Evolutionary conservation across 2,888 invertebrate genomes (phyloP), one percentile per base, ranked within the genome.

Genomic region (Caenorhabditis sp.): DNA sequence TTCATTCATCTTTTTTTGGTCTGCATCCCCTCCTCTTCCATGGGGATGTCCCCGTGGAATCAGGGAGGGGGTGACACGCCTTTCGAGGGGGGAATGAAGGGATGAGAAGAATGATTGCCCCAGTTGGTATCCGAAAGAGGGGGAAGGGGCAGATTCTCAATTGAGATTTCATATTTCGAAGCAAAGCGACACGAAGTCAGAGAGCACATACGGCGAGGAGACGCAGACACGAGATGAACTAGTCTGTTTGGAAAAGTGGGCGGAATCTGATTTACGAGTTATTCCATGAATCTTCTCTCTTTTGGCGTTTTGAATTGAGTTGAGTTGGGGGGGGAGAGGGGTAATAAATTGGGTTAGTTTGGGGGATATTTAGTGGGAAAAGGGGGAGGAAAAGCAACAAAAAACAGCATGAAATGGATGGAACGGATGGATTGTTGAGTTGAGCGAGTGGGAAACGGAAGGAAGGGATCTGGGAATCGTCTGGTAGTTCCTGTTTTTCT

Each of bases 191-290:
- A 44, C n/a, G 50, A 20, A 32, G 44, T n/a, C n/a, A 72, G 28
- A 72, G 64, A 56, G 62, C 61, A 40, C 11, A 20, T 3, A 37
- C 18, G 47, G 55, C 22, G 50, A 35, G 50, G 72, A 64, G 64
- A 72, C 65, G 56, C 56, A 64, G 64, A 65, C 8, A 35, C n/a
- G n/a, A 22, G 24, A 55, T 62, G 71, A 71, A 62, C 60, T 70
- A 71, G 71, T 62, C 55, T 61, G 62, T 35, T 24, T 53, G 32
- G 56, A 56, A 55, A 65, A 50, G 67, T 32, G 76, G 76, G 67
- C 61, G 67, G 67, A 76, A 76, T 76, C 76, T 76, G 76, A 74
- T 74, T 74, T 67, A 74, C 55, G 64, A 76, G 74, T 64, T 64
- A 60, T 51, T 74, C 40, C 22, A 62, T 71, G 55, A 50, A 51